Evolutionary conservation across 2,888 invertebrate genomes (phyloP).

Genomic region (Aphodius granarius): DNA sequence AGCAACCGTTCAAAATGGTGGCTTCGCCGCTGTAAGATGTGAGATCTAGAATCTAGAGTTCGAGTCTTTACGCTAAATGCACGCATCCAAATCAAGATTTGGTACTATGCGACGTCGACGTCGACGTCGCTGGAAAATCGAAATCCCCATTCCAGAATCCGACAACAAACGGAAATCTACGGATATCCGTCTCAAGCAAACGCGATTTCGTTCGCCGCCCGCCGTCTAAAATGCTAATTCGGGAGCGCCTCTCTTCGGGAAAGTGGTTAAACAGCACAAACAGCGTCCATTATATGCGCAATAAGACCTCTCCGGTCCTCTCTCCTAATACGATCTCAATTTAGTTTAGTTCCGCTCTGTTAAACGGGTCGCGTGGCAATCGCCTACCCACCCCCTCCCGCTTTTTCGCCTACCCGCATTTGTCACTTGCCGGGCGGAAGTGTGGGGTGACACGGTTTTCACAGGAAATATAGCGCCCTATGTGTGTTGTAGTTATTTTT

Average conservation of each 20-base stretch:
- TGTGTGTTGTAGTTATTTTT: too few species aligned
- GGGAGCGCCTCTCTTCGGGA: slow-evolving; percentile 52
- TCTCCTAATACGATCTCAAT: slow-evolving; percentile 57
- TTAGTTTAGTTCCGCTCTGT: slow-evolving; percentile 59
- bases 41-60: neutral
- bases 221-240: slow-evolving; percentile 55
- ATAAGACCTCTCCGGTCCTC: slow-evolving; percentile 55
- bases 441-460: neutral
- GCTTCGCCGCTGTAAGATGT: neutral
- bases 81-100: slow-evolving; percentile 10
- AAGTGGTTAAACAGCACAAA: slow-evolving; percentile 57
- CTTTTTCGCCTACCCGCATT: slow-evolving; percentile 38
- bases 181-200: neutral
- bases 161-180: slow-evolving; percentile 42
- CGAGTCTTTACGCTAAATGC: slow-evolving; percentile 6
- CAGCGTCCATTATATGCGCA: slow-evolving; percentile 58
- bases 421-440: slow-evolving; percentile 36
- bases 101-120: slow-evolving; percentile 13
- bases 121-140: slow-evolving; percentile 40
- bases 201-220: slow-evolving; percentile 25
- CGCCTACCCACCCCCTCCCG: slow-evolving; percentile 47
- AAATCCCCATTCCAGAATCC: slow-evolving; percentile 44
- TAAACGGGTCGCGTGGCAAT: slow-evolving; percentile 57
- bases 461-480: too few species aligned
- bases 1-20: neutral